Conservation (phyloP, 2,113 vertebrate species). For the Oreochromis tanganicae region DNA sequence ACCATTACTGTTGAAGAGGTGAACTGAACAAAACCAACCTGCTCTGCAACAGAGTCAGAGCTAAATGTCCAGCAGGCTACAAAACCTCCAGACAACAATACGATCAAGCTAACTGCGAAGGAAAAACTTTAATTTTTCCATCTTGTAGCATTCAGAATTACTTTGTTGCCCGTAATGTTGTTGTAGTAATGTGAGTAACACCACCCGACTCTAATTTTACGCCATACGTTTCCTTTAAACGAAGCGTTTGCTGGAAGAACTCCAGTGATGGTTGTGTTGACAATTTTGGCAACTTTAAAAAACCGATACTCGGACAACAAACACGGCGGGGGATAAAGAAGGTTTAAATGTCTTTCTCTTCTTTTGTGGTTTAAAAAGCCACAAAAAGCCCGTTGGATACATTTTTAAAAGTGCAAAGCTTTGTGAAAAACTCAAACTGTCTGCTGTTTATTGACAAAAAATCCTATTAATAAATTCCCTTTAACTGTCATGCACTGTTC, state of each 20-base stretch:
- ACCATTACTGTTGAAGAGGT: background rate
- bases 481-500: background rate
- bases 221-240: background rate
- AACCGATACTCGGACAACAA: background rate
- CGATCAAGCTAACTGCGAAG: rapidly evolving
- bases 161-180: background rate
- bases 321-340: rapidly evolving
- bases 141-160: background rate
- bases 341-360: background rate
- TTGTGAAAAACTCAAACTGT: background rate
- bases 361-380: background rate
- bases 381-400: rapidly evolving
- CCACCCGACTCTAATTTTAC: background rate
- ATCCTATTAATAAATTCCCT: constrained; percentile 9
- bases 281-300: background rate
- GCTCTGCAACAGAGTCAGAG: background rate
- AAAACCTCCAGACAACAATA: background rate
- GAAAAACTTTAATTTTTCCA: background rate
- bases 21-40: background rate
- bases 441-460: background rate
- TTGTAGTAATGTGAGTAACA: background rate
- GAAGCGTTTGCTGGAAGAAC: background rate
- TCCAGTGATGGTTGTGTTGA: background rate
- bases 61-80: rapidly evolving
- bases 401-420: background rate